Conservation (phyloP, 2,113 vertebrate genomes). For the Colinus virginianus region DNA sequence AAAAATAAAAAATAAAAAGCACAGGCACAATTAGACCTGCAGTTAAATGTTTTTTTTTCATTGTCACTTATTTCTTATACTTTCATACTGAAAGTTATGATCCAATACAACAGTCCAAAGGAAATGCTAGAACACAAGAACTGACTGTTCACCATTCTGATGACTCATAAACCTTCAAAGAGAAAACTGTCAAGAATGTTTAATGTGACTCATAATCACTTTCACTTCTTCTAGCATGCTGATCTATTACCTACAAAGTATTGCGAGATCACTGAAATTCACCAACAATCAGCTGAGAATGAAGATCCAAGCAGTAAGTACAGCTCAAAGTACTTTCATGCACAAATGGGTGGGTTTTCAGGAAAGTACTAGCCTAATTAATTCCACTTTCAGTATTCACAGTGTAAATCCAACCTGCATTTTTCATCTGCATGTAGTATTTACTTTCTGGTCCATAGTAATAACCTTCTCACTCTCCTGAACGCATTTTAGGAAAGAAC, state of each 20-base stretch:
- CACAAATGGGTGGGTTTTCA: neutral
- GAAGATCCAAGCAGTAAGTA: slow-evolving; percentile 94
- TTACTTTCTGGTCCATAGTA: neutral
- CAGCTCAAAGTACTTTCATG: neutral
- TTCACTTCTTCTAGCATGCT: slow-evolving; percentile 89
- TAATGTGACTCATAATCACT: neutral
- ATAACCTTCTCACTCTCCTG: neutral
- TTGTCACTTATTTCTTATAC: neutral
- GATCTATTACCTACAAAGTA: slow-evolving; percentile 97
- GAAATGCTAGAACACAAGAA: neutral
- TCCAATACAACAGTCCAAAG: neutral
- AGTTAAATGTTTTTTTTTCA: neutral
- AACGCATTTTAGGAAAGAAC: slow-evolving; percentile 85
- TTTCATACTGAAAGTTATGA: neutral
- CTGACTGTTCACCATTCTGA: neutral
- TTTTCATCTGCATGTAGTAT: neutral
- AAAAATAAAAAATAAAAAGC: neutral
- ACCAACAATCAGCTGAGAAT: slow-evolving; percentile 95
- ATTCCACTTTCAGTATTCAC: neutral
- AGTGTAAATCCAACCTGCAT: neutral
- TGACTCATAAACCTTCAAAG: neutral
- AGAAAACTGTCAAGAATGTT: neutral
- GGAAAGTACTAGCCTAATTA: neutral
- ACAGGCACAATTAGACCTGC: neutral
- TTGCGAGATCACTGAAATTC: slow-evolving; percentile 94